Percentiles rank a stretch among this genome's conserved stretches.
Conservation (phyloP, 2,797 vertebrate species). For the Notamacropus eugenii region DNA sequence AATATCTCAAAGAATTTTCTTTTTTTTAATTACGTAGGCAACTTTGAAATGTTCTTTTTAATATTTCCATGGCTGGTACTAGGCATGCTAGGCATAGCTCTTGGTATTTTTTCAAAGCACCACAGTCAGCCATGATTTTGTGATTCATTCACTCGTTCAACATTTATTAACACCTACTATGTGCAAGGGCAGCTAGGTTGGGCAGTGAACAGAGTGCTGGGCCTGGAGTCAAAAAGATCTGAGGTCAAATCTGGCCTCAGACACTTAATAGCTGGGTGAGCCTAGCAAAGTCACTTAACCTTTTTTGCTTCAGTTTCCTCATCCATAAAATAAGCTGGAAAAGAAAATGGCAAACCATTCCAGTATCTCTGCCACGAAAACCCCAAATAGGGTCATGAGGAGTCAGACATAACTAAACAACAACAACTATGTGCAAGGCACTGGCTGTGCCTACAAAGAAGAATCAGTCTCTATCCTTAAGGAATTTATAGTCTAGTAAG, state of each 20-base stretch:
- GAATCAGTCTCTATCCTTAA: not conserved
- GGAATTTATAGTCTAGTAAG: not conserved
- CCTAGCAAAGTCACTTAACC: not conserved
- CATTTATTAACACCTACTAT: not conserved
- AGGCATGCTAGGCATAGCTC: not conserved
- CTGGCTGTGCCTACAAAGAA: not conserved
- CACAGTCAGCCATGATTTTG: not conserved
- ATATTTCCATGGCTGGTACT: not conserved
- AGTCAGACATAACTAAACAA: not conserved
- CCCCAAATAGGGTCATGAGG: not conserved
- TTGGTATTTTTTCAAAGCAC: not conserved
- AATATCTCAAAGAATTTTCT: not conserved
- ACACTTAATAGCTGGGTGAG: not conserved
- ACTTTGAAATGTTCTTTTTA: not conserved
- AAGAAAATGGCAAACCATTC: not conserved
- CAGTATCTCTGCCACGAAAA: not conserved
- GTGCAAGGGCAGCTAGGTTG: not conserved
- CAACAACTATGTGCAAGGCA: not conserved
- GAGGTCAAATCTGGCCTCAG: not conserved
- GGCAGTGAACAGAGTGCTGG: not conserved
- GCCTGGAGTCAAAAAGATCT: not conserved
- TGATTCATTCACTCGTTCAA: not conserved
- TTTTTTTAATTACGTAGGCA: not conserved
- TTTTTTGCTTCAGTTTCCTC: not conserved
- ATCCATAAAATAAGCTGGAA: not conserved